phyloP scores from a whole-genome alignment of 2,113 vertebrate genomes.

The Embiotoca jacksoni region DNA sequence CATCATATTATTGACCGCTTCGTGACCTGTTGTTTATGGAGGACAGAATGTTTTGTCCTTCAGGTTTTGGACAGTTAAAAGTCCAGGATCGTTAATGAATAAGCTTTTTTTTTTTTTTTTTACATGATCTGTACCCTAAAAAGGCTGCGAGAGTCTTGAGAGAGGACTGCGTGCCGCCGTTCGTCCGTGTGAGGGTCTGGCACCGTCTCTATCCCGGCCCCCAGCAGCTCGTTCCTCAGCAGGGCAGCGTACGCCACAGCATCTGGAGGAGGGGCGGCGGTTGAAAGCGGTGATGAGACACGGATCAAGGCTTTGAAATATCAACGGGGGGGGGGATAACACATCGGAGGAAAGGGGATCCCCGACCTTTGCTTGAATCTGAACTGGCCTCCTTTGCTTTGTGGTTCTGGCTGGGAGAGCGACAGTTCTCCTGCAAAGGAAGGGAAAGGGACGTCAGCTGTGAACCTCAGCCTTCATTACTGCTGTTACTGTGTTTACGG shows the following conservation, averaged over 20 bases:
- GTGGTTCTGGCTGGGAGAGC: conserved; percentile 84
- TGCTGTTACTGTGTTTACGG: neutral
- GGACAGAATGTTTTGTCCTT: too few species aligned
- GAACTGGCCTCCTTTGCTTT: conserved; percentile 84
- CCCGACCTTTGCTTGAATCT: conserved; percentile 86
- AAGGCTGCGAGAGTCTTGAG: conserved; percentile 82
- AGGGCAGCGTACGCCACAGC: conserved; percentile 86
- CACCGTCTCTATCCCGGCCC: conserved; percentile 84
- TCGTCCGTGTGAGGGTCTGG: conserved; percentile 84
- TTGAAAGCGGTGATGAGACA: neutral
- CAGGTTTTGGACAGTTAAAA: too few species aligned
- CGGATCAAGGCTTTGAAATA: neutral
- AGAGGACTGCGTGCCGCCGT: conserved; percentile 76
- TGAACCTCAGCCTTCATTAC: neutral
- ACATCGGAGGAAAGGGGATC: neutral
- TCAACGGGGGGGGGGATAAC: neutral
- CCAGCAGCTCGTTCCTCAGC: conserved; percentile 86
- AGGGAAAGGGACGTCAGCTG: neutral
- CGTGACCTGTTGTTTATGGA: too few species aligned
- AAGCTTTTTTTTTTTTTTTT: neutral
- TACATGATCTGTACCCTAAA: conserved; percentile 79
- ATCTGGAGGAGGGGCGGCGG: conserved; percentile 65
- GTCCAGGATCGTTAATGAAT: neutral
- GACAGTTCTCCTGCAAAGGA: conserved; percentile 84
- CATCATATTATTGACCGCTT: too few species aligned